Evolutionary conservation across 1,140 invertebrate species (phyloP).

Genomic region (Leptinotarsa defecta): DNA sequence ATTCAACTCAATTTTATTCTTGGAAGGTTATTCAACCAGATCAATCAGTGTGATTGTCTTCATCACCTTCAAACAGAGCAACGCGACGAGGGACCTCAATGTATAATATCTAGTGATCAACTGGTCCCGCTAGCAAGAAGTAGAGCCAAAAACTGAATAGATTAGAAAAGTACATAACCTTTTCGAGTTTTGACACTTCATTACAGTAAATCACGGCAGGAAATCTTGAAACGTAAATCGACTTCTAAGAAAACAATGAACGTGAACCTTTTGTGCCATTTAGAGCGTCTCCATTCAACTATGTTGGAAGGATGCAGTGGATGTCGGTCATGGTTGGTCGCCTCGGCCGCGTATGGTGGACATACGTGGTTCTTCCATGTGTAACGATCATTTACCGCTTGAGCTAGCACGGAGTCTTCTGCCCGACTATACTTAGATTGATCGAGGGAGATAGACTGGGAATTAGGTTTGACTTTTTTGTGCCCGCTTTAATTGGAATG

Average conservation of each 20-base stretch:
- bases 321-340: constrained; percentile 2
- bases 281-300: constrained; percentile 3
- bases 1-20: too few relatives aligned
- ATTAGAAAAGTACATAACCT: background rate
- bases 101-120: too few relatives aligned
- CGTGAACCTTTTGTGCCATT: constrained; percentile 7
- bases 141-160: background rate
- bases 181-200: constrained; percentile 8
- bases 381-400: constrained; percentile 32
- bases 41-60: too few relatives aligned
- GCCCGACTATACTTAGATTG: constrained; percentile 17
- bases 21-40: too few relatives aligned
- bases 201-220: constrained; percentile 15
- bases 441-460: constrained; percentile 25
- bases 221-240: constrained; percentile 18
- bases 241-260: constrained; percentile 16
- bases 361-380: constrained; percentile 31
- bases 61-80: too few relatives aligned
- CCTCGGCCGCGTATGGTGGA: constrained; percentile 26
- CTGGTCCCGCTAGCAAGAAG: too few relatives aligned
- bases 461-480: constrained; percentile 25
- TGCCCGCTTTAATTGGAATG: constrained; percentile 16
- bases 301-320: constrained; percentile 14
- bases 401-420: constrained; percentile 21
- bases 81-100: too few relatives aligned